phyloP scores from a whole-genome alignment of 2,113 vertebrate species.

The Picathartes gymnocephalus region DNA sequence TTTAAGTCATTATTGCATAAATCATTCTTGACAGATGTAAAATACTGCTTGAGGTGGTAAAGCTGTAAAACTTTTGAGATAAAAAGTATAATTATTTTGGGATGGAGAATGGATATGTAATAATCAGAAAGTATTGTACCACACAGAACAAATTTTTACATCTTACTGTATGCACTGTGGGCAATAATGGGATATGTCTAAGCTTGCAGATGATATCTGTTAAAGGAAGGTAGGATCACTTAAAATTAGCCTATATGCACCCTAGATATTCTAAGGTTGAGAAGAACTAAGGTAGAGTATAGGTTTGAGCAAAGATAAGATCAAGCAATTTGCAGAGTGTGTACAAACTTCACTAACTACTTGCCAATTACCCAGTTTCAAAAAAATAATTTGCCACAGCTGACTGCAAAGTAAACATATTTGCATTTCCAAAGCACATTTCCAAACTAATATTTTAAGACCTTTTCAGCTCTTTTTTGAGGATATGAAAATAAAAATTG shows the following conservation, averaged over 20 bases:
- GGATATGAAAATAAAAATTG: background rate
- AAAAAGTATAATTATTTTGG: constrained; percentile 64
- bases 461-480: background rate
- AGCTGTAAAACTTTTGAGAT: constrained; percentile 74
- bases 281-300: background rate
- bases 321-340: background rate
- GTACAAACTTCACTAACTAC: background rate
- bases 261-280: background rate
- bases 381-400: background rate
- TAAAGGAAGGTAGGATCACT: background rate
- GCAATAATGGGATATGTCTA: background rate
- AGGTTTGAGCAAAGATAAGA: background rate
- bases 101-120: constrained; percentile 19
- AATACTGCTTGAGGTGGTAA: constrained; percentile 74
- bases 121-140: constrained; percentile 7
- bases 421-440: background rate
- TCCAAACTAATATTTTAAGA: background rate
- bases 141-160: background rate
- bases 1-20: constrained; percentile 76
- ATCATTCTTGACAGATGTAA: constrained; percentile 77
- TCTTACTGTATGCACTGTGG: background rate
- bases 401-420: background rate
- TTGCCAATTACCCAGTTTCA: background rate
- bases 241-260: background rate
- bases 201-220: background rate